Evolutionary conservation across 1,140 invertebrate species (phyloP).

Genomic region (Neodiprion lecontei): DNA sequence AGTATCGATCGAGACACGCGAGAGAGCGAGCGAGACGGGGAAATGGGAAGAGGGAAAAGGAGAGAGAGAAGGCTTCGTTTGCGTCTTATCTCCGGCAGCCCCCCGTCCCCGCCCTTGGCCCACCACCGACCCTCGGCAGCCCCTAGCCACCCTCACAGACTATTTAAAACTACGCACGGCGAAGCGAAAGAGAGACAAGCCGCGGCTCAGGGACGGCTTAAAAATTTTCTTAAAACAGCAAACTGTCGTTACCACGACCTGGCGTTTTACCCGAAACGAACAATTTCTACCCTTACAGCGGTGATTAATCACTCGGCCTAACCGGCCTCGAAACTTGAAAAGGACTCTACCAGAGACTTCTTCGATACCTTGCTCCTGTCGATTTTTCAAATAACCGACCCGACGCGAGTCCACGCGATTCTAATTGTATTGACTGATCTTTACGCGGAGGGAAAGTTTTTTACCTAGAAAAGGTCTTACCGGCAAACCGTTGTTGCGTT

Average conservation of each 20-base stretch:
- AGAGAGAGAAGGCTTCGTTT: conserved; percentile 51
- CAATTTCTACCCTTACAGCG: neutral
- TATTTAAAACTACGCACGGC: conserved; percentile 61
- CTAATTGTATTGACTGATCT: too few relatives aligned
- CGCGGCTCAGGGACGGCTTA: conserved; percentile 45
- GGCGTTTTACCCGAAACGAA: neutral
- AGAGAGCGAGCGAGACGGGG: conserved; percentile 32
- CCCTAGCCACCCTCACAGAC: conserved; percentile 45
- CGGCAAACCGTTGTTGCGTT: too few relatives aligned
- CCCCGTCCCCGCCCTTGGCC: conserved; percentile 18
- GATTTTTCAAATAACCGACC: too few relatives aligned
- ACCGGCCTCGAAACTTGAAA: neutral
- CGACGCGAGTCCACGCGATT: too few relatives aligned
- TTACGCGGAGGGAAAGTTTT: too few relatives aligned
- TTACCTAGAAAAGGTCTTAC: too few relatives aligned
- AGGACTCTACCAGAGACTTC: too few relatives aligned
- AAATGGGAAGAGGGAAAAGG: conserved; percentile 31
- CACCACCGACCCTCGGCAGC: neutral
- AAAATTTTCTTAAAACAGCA: conserved; percentile 22
- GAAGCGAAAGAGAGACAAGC: conserved; percentile 37
- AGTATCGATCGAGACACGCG: conserved; percentile 61
- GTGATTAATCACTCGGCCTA: neutral
- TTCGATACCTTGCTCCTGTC: too few relatives aligned
- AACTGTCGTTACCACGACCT: conserved; percentile 6
- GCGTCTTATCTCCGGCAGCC: conserved; percentile 62